Conservation (phyloP, 2,113 vertebrate species). For the Apus apus region DNA sequence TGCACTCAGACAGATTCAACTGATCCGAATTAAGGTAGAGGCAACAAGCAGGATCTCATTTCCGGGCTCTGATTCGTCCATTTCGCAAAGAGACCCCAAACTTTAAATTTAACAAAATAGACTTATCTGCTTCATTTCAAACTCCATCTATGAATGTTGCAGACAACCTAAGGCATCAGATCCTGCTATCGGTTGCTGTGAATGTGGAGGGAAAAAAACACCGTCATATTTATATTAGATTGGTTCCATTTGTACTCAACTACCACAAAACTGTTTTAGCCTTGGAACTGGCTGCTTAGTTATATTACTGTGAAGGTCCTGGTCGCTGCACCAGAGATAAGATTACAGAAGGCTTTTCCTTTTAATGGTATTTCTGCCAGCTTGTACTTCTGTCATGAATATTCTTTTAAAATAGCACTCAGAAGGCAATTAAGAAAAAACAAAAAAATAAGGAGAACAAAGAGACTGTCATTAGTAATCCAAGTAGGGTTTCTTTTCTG, state of each 20-base stretch:
- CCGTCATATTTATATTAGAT: neutral
- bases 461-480: conserved; percentile 59
- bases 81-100: neutral
- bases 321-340: conserved; percentile 2
- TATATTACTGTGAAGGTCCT: neutral
- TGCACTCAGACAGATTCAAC: neutral
- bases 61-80: neutral
- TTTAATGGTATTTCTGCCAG: conserved; percentile 31
- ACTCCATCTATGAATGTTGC: neutral
- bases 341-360: conserved; percentile 34
- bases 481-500: conserved; percentile 55
- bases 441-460: conserved; percentile 58
- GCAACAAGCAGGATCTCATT: neutral
- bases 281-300: neutral
- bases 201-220: neutral
- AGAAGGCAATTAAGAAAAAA: conserved; percentile 54
- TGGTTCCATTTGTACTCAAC: conserved; percentile 7
- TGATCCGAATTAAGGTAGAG: neutral
- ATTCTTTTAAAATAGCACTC: conserved; percentile 48
- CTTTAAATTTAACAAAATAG: neutral
- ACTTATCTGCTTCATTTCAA: neutral
- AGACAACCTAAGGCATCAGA: neutral
- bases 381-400: conserved; percentile 45
- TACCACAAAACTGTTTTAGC: neutral
- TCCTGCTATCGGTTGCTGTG: neutral